Evolutionary conservation across 2,113 vertebrate species (phyloP).

Genomic region (Etheostoma spectabile): DNA sequence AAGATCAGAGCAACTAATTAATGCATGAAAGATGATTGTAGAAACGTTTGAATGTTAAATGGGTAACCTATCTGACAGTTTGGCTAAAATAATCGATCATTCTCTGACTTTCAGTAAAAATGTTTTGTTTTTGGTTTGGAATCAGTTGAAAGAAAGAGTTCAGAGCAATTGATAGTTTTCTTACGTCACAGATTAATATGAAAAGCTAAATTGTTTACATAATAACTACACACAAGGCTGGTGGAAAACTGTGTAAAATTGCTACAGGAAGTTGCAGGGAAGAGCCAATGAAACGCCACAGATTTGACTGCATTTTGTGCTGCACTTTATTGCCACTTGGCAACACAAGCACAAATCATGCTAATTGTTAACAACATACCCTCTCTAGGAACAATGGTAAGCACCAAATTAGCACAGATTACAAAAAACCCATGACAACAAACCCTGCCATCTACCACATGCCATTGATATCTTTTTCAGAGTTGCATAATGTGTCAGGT

Average conservation of each 20-base stretch:
- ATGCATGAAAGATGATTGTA: background rate
- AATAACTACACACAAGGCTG: background rate
- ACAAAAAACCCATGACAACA: conserved; percentile 1
- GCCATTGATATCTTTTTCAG: background rate
- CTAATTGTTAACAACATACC: conserved; percentile 25
- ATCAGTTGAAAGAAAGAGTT: background rate
- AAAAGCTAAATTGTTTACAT: background rate
- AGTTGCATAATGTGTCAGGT: background rate
- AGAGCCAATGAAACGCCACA: background rate
- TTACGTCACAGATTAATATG: background rate
- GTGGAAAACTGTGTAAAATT: background rate
- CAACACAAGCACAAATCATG: background rate
- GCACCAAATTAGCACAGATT: background rate
- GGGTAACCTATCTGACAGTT: background rate
- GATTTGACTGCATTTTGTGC: background rate
- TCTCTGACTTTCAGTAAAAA: background rate
- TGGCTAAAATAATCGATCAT: background rate
- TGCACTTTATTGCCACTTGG: background rate
- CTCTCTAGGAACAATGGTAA: background rate
- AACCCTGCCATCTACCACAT: background rate
- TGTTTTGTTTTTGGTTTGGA: background rate
- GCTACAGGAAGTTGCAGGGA: background rate
- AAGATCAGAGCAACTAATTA: conserved; percentile 12
- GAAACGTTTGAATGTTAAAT: background rate
- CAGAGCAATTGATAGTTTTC: background rate